phyloP scores from a whole-genome alignment of 2,113 vertebrate genomes.

The Vidua macroura region DNA sequence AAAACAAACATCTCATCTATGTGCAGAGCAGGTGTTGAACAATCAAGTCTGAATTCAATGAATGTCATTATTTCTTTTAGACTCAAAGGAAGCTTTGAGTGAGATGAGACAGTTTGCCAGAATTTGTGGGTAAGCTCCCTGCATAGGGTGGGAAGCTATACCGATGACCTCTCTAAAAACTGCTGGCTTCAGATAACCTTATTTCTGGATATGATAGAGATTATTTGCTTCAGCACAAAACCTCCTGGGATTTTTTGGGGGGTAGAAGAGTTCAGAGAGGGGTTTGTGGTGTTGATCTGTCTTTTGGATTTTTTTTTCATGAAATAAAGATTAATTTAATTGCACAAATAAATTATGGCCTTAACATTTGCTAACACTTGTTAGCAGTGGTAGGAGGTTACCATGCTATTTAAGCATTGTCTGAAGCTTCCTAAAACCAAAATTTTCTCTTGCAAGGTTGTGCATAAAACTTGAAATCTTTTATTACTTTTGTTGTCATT shows the following conservation, averaged over 20 bases:
- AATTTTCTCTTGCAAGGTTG: conserved; percentile 38
- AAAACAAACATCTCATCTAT: conserved; percentile 4
- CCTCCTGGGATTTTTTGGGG: rapidly evolving
- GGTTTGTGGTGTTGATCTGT: not conserved
- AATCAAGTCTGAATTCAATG: not conserved
- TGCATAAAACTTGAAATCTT: conserved; percentile 72
- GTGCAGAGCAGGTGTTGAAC: conserved; percentile 8
- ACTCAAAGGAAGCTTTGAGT: conserved; percentile 2
- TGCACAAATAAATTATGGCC: conserved; percentile 3
- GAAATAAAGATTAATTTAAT: conserved; percentile 30
- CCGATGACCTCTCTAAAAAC: not conserved
- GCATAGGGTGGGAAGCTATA: not conserved
- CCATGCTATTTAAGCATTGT: not conserved
- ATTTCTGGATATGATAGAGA: conserved; percentile 42
- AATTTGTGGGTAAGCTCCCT: not conserved
- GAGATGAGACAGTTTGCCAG: not conserved
- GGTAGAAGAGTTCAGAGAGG: not conserved
- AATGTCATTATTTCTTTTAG: not conserved
- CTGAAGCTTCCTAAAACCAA: conserved; percentile 13
- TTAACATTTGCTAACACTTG: conserved; percentile 22
- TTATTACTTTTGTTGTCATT: conserved; percentile 50
- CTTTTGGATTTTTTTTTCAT: not conserved
- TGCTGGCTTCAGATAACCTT: not conserved
- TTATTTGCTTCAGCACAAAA: not conserved
- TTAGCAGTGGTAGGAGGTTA: not conserved